Evolutionary conservation across 2,888 invertebrate genomes (phyloP).

Genomic region (Bedellia somnulentella): DNA sequence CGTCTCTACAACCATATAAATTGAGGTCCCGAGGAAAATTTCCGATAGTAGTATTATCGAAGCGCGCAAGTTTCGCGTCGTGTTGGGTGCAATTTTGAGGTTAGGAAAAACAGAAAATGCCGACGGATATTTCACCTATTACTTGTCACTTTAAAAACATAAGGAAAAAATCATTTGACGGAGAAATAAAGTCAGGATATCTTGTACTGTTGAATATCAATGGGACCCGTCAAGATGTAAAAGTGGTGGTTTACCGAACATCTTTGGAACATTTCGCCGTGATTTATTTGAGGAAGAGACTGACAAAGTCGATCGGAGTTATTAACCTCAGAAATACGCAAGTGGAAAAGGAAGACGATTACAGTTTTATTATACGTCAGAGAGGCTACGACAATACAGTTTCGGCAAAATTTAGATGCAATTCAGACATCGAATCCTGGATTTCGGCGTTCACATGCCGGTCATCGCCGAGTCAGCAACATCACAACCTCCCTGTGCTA

Average conservation of each 20-base stretch:
- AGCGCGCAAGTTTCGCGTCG: too few species aligned
- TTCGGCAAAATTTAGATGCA: slow-evolving; percentile 61
- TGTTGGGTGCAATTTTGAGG: too few species aligned
- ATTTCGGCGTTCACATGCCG: slow-evolving; percentile 57
- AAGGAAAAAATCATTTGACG: slow-evolving; percentile 35
- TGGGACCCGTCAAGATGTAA: slow-evolving; percentile 61
- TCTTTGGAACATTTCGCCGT: slow-evolving; percentile 68
- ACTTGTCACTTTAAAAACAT: slow-evolving; percentile 34
- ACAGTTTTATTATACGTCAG: slow-evolving; percentile 61
- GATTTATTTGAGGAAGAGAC: slow-evolving; percentile 65
- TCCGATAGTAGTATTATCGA: too few species aligned
- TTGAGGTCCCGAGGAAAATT: too few species aligned
- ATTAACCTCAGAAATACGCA: slow-evolving; percentile 63
- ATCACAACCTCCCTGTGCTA: slow-evolving; percentile 61
- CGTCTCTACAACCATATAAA: too few species aligned
- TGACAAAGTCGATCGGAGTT: slow-evolving; percentile 63
- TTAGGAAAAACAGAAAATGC: slow-evolving; percentile 29
- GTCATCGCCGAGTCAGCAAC: slow-evolving; percentile 47
- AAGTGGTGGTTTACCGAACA: slow-evolving; percentile 66
- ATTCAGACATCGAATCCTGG: slow-evolving; percentile 63
- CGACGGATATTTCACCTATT: slow-evolving; percentile 33
- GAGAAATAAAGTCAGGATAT: slow-evolving; percentile 66
- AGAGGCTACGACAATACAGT: slow-evolving; percentile 66
- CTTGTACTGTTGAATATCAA: slow-evolving; percentile 60
- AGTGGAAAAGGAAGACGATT: slow-evolving; percentile 53